Evolutionary conservation across 2,797 vertebrate species (phyloP), one percentile per base, ranked within the genome.

Genomic region (Rhincodon typus): DNA sequence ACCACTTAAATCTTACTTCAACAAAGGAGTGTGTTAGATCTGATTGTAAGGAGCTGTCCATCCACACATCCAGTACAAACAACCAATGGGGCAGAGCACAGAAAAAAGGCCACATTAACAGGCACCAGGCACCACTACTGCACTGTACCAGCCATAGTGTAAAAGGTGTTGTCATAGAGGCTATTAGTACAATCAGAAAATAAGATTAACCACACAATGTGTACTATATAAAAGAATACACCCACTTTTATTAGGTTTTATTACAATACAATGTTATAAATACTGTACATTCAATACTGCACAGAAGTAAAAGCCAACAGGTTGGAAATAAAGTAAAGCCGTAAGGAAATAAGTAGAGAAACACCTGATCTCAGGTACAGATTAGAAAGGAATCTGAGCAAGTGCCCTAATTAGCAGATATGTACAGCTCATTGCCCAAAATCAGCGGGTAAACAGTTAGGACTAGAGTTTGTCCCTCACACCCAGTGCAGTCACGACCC

Each of bases 241-340:
- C 42, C 94, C 72, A 77, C 50, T 72, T 95, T 95, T 95, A 74
- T 74, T 74, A 70, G 94, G 53, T 95, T 95, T 95, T 34, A 95
- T 95, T 95, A 95, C 94, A 95, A 46, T 74, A 95, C 90, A 84
- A 84, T 84, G n/a, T 95, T n/a, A 72, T 77, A 72, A 79, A 95
- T 30, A 95, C 70, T 95, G 94, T 95, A 74, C 69, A 77, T 95
- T 77, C 94, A 95, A 23, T 77, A 95, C 30, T 95, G 70, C 70
- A 95, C 94, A 95, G 94, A 95, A 66, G 70, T 50, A 95, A 95
- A 95, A 74, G 94, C 46, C 94, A 93, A 95, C 94, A 95, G 70
- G 10, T 74, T 77, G 70, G 57, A 77, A 72, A 25, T 53, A 95
- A 94, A 72, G 94, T 94, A 50, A 95, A 95, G 72, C 46, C 94